Conservation (phyloP, 1,140 invertebrate genomes). For the Lepidotrigona ventralis region DNA sequence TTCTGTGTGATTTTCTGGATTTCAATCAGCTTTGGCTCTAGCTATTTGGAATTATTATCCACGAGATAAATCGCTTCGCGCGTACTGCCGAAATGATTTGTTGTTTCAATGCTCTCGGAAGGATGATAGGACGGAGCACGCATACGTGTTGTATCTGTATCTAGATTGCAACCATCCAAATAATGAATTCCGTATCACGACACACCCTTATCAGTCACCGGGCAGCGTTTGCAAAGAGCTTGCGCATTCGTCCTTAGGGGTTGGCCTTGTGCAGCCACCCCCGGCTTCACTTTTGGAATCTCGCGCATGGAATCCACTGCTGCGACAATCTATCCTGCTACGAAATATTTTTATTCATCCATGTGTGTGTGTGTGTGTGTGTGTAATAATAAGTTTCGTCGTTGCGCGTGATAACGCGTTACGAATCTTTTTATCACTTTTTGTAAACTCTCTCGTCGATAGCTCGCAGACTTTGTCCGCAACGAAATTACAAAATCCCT, state of each 20-base stretch:
- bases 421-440: background rate
- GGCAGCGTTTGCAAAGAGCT: conserved; percentile 68
- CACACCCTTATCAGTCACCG: conserved; percentile 67
- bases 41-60: too few relatives aligned
- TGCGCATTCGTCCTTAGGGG: conserved; percentile 65
- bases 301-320: conserved; percentile 36
- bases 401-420: too few relatives aligned
- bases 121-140: conserved; percentile 29
- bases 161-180: conserved; percentile 55
- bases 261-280: conserved; percentile 53
- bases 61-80: too few relatives aligned
- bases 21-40: too few relatives aligned
- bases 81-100: too few relatives aligned
- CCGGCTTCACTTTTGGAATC: conserved; percentile 14
- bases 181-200: conserved; percentile 75
- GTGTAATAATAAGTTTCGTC: too few relatives aligned
- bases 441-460: background rate
- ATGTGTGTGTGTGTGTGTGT: too few relatives aligned
- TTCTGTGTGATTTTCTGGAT: too few relatives aligned
- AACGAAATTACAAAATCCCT: background rate
- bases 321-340: background rate
- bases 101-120: conserved; percentile 16
- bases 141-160: conserved; percentile 72
- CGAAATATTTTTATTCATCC: background rate
- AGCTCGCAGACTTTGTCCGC: background rate